Evolutionary conservation across 1,140 invertebrate species (phyloP).

Genomic region (Cotesia vestalis): DNA sequence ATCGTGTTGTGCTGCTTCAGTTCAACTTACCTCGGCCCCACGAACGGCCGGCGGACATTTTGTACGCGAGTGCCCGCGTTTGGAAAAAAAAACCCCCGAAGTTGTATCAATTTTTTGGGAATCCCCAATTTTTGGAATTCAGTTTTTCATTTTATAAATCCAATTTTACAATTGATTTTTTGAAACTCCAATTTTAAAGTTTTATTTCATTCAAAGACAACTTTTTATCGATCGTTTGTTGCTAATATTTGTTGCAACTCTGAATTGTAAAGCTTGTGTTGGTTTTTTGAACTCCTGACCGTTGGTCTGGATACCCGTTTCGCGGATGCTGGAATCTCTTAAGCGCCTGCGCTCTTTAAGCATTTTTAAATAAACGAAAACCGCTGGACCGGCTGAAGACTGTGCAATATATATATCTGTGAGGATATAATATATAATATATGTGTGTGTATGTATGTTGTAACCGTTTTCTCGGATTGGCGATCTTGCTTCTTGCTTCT

Average conservation of each 20-base stretch:
- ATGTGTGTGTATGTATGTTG: slow-evolving; percentile 4
- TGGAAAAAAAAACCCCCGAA: not conserved
- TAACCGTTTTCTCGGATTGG: too few species aligned
- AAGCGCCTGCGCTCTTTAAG: slow-evolving; percentile 34
- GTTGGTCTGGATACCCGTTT: not conserved
- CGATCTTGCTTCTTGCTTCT: too few species aligned
- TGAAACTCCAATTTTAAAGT: too few species aligned
- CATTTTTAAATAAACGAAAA: slow-evolving; percentile 24
- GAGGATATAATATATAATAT: too few species aligned
- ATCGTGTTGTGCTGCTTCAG: slow-evolving; percentile 53
- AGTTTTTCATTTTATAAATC: too few species aligned
- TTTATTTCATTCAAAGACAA: too few species aligned
- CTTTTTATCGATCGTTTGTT: too few species aligned
- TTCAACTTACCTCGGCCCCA: slow-evolving; percentile 60
- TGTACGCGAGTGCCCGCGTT: slow-evolving; percentile 20
- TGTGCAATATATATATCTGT: not conserved
- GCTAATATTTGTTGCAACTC: too few species aligned
- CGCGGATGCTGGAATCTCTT: slow-evolving; percentile 11
- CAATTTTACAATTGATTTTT: too few species aligned
- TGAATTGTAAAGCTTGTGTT: too few species aligned
- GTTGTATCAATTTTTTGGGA: not conserved
- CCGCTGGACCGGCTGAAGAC: slow-evolving; percentile 19
- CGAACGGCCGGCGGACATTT: slow-evolving; percentile 47
- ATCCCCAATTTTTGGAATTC: too few species aligned
- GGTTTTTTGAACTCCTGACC: not conserved